Evolutionary conservation across 2,888 invertebrate genomes (phyloP), one percentile per base, ranked within the genome.

Genomic region (Hyalella azteca): DNA sequence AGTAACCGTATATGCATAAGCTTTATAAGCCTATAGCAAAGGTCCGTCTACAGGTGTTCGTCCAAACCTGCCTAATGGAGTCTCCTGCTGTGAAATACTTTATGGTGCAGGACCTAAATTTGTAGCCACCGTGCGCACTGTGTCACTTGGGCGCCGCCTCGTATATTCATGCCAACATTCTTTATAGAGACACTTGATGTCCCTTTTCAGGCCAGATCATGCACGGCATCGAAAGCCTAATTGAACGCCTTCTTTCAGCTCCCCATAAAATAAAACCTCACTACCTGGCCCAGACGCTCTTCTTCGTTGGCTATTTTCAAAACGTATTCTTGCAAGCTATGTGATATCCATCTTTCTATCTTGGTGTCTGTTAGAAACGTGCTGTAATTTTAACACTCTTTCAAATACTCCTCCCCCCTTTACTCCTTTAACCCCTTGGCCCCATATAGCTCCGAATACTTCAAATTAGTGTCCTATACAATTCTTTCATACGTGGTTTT

Each of bases 111-210:
- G 36, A 13, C 36, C 36, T 36, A 36, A 36, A 66, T 66, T 32
- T 36, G 66, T 11, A 13, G 5, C 36, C 29, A 29, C 36, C 36
- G 66, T 22, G 66, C 15, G 66, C 29, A 22, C 66, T 19, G 66
- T 66, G 66, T 66, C 66, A 66, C 66, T 66, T 13, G 36, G 36
- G 36, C 36, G 66, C 66, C 36, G 66, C 66, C 66, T 66, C 66
- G 66, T 66, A 66, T 66, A 36, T 66, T 66, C 66, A 66, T 66
- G 66, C 15, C 36, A 19, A 66, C 66, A 36, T 66, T 66, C 39
- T 66, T 66, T 66, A 66, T 66, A 66, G 66, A 66, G 66, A 66
- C 66, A 66, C 66, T 66, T 66, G 66, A 66, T 66, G 66, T 66
- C 66, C 66, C 29, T 36, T 66, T 66, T 66, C 66, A 66, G 66